A percentile compares a stretch with the other conserved stretches of the same genome.
phyloP scores from a whole-genome alignment of 2,113 vertebrate genomes.

The Ancistrus triradiatus region DNA sequence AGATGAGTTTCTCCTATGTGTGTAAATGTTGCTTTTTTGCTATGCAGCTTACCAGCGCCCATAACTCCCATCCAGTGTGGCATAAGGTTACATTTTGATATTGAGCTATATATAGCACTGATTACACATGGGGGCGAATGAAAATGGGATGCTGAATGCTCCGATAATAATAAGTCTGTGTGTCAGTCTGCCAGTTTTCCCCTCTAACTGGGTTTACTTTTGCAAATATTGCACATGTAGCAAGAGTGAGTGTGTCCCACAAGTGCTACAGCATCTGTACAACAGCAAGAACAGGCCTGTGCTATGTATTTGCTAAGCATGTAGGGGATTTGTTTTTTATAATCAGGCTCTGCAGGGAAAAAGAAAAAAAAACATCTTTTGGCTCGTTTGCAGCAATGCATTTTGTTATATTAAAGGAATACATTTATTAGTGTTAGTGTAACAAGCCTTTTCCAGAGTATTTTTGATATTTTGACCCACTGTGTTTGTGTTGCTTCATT shows the following conservation, averaged over 20 bases:
- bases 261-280: neutral
- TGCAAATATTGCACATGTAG: neutral
- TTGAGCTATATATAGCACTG: no score
- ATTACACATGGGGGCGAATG: no score
- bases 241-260: neutral
- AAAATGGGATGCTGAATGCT: neutral
- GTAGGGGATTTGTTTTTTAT: slow-evolving; percentile 2
- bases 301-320: neutral
- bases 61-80: neutral
- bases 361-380: no score
- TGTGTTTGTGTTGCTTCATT: slow-evolving; percentile 4
- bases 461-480: neutral
- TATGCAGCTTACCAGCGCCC: slow-evolving; percentile 24
- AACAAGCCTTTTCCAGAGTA: neutral
- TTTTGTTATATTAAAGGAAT: neutral
- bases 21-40: slow-evolving; percentile 27
- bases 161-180: no score
- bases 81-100: neutral
- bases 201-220: neutral
- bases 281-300: neutral
- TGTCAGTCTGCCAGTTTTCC: neutral
- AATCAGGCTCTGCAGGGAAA: neutral
- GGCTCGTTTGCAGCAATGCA: no score
- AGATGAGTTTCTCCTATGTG: neutral
- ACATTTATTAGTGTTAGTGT: neutral